Base-by-base conservation (phyloP, 1,140 invertebrate genomes). In the Glossosoma conforme region DNA sequence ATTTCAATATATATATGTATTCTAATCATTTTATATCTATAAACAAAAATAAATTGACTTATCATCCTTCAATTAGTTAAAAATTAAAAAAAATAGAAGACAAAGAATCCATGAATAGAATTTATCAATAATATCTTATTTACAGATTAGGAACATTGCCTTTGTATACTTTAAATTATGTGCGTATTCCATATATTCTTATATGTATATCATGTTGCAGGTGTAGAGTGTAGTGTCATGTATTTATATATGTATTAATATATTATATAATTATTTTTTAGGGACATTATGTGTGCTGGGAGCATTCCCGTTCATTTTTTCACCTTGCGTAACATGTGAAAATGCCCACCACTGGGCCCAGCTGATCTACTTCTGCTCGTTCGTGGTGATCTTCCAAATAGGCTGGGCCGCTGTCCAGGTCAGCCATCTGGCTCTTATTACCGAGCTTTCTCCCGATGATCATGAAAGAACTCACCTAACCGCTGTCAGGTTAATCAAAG, bases 351-450 rank as follows among this genome's bases (percentile, higher is more conserved):
- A 85, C 59, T 85, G 80, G 77, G 82, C 85, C 1, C 84, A 91
- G 68, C 76, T 97, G 59, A 71, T 90, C 53, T 97, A 97, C 69
- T 97, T 90, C 73, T 78, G 81, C 22, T 80, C 87, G 28, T 97
- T 97, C 71, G 89, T 97, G 32, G 72, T 89, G 35, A 84, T 97
- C 55, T 97, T 97, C 73, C 95, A 98, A 81, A 91, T 97, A 70
- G 94, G 94, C 15, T 97, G 95, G 94, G 93, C 93, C 2, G 72
- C 87, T 9, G 87, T 91, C 1, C 95, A 98, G 78, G 95, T 97
- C 60, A 92, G 92, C 17, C 94, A 98, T 72, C 75, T 98, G 33
- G 88, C 93, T 2, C 67, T 88, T 14, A 85, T 90, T 56, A 81
- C 86, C 10, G 85, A 88, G 64, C 68, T 88, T 18, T 82, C 85